These are phyloP conservation scores for Poecilia wingei DNA, from an alignment of 2,797 vertebrate genomes.

Conservation along the genomic window DNA sequence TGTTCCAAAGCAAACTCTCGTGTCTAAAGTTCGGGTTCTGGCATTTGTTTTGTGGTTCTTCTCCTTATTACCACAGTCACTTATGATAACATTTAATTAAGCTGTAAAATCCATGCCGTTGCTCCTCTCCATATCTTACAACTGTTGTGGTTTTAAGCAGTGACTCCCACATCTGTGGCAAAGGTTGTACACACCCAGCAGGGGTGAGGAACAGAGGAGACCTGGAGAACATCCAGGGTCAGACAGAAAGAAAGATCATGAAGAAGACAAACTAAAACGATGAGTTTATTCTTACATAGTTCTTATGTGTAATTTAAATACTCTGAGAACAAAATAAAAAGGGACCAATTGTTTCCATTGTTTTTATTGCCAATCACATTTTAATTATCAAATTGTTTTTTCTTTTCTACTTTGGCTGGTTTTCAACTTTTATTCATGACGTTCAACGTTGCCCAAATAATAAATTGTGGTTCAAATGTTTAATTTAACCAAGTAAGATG, in stretches of 20 bases:
- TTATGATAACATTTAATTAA: background rate
- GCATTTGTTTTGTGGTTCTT: background rate
- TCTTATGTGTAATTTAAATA: background rate
- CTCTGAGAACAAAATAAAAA: conserved; percentile 10
- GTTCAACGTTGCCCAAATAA: no score
- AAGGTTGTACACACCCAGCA: background rate
- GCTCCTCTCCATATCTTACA: background rate
- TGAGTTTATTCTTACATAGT: background rate
- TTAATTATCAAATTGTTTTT: background rate
- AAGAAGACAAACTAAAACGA: background rate
- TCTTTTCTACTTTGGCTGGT: background rate
- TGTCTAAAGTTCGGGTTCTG: background rate
- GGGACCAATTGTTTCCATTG: background rate
- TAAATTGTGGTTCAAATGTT: background rate
- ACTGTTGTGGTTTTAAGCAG: background rate
- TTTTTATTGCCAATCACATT: background rate
- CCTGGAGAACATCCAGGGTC: background rate
- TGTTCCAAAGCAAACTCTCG: background rate
- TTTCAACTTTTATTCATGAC: background rate
- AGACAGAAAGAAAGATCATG: background rate
- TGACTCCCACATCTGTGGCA: background rate
- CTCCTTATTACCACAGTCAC: conserved; percentile 3
- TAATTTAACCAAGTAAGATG: background rate
- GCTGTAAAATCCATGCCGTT: background rate
- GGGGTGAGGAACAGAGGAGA: background rate